Evolutionary conservation across 2,113 vertebrate genomes (phyloP), one percentile per base, ranked within the genome.

Genomic region (Furnarius figulus): DNA sequence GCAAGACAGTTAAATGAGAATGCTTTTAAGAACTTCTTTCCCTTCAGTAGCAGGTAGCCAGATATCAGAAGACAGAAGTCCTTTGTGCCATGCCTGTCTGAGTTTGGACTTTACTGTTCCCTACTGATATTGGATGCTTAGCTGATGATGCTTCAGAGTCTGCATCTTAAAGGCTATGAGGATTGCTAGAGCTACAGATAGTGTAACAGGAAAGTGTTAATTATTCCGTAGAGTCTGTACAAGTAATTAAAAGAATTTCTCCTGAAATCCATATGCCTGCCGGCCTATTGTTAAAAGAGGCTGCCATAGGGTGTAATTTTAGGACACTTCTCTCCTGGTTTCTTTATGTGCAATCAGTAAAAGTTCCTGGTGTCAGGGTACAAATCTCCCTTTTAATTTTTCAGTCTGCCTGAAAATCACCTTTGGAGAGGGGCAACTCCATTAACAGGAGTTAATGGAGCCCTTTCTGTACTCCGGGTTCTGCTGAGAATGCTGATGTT

Each of bases 371-470:
- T 96, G 85, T 86, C 86, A 94, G 66, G 63, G 72, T 76, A 92
- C 83, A 89, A 84, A 92, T 78, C 58, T 95, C 50, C 30, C 44
- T 86, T 94, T 84, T 75, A 95, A 87, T 94, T 96, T 96, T 93
- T 86, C 75, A 75, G 68, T 44, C 79, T 92, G 61, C 23, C 84
- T 89, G 88, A 81, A 96, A 93, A 92, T 79, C 79, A 92, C 62
- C 73, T 95, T 88, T 79, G 77, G 53, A 89, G 83, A 85, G 83
- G 85, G 44, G 58, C 61, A 68, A 65, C 65, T 58, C 76, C 92
- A 87, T 93, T 92, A 96, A 33, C 40, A 87, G 75, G 73, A 89
- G 89, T 94, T 96, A 92, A 94, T 92, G 76, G 86, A 95, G 90
- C 79, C 76, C 66, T 93, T 93, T 90, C 46, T 79, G 14, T 56